Conservation (phyloP, 2,888 invertebrate species). For the Aplocera efformata region DNA sequence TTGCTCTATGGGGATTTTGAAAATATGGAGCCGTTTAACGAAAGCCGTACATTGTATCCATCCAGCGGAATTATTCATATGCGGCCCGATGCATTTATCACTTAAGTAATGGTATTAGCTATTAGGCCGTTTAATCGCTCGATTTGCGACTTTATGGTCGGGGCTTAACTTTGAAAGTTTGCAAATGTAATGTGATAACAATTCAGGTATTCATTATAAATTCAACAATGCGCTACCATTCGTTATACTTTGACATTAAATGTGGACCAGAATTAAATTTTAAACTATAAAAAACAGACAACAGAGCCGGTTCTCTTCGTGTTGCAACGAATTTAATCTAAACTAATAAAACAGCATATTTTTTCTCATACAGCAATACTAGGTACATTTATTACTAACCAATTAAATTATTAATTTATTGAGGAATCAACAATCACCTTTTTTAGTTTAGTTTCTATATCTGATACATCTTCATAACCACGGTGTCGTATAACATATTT, state of each 20-base stretch:
- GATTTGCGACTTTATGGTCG: constrained; percentile 68
- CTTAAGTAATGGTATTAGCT: constrained; percentile 75
- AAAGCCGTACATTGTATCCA: constrained; percentile 79
- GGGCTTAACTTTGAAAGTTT: constrained; percentile 38
- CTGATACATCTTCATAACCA: too few species aligned
- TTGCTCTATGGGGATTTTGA: constrained; percentile 80
- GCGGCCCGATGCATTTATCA: constrained; percentile 76
- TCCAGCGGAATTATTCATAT: constrained; percentile 77
- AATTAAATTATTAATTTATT: too few species aligned
- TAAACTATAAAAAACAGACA: too few species aligned
- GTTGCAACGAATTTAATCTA: too few species aligned
- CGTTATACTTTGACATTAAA: background rate
- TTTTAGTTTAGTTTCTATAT: too few species aligned
- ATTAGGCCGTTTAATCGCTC: constrained; percentile 75
- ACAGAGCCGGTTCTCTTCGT: too few species aligned
- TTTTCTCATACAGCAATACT: too few species aligned
- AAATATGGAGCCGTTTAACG: constrained; percentile 80
- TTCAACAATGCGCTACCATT: background rate
- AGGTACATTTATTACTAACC: too few species aligned
- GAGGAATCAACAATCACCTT: too few species aligned
- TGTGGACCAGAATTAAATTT: too few species aligned
- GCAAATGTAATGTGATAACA: constrained; percentile 21
- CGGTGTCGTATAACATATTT: too few species aligned
- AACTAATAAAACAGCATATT: too few species aligned
- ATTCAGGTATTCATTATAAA: constrained; percentile 2